Conservation (phyloP, 2,888 invertebrate species). For the Cyrtodaria siliqua region DNA sequence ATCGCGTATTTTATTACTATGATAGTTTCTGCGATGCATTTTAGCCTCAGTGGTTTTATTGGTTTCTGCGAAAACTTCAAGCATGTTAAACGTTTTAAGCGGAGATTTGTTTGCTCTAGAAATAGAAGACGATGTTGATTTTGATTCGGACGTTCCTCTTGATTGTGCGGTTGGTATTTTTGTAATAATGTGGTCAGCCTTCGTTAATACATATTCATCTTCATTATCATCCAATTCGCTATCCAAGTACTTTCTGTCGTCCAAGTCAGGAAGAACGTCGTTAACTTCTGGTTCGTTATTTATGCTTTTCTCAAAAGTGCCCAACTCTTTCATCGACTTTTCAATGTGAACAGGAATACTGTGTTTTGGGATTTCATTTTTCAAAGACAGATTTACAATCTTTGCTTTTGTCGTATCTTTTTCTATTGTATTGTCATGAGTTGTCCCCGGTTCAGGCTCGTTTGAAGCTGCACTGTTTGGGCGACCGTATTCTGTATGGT, state of each 20-base stretch:
- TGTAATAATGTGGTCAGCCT: slow-evolving; percentile 34
- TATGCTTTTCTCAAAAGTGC: no score
- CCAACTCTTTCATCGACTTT: background rate
- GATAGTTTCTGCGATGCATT: slow-evolving; percentile 27
- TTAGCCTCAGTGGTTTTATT: slow-evolving; percentile 12
- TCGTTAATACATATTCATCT: background rate
- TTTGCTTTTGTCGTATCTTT: slow-evolving; percentile 30
- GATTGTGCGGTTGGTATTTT: slow-evolving; percentile 59
- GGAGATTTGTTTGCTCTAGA: slow-evolving; percentile 46
- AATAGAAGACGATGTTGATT: slow-evolving; percentile 31
- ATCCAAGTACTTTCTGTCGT: background rate
- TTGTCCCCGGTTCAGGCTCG: background rate
- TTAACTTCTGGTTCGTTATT: no score
- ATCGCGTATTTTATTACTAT: slow-evolving; percentile 25
- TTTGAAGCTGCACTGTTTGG: slow-evolving; percentile 17
- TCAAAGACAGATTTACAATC: slow-evolving; percentile 49
- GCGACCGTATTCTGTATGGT: background rate
- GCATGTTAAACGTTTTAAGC: slow-evolving; percentile 55
- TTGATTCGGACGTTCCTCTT: slow-evolving; percentile 41
- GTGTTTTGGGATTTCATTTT: slow-evolving; percentile 17
- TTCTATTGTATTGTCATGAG: slow-evolving; percentile 16
- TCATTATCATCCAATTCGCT: background rate
- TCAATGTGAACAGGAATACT: slow-evolving; percentile 13
- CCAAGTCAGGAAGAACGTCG: background rate
- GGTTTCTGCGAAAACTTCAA: slow-evolving; percentile 62